A percentile compares a stretch with the other conserved stretches of the same genome.
Conservation (phyloP, 2,888 invertebrate species). For the Perdita meconis region DNA sequence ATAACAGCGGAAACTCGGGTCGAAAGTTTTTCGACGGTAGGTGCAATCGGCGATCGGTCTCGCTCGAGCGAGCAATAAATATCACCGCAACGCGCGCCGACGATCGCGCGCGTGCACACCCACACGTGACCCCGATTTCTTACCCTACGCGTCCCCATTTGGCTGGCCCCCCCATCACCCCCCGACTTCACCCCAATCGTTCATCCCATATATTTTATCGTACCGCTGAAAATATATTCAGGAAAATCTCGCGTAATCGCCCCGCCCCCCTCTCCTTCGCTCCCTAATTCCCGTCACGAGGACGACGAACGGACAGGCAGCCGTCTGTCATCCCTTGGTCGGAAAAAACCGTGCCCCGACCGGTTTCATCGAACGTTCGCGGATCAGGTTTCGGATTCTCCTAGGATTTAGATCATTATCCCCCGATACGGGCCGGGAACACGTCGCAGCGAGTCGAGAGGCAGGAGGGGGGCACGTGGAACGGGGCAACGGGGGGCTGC, state of each 20-base stretch:
- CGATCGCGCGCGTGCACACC: conserved; percentile 43
- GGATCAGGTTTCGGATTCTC: conserved; percentile 69
- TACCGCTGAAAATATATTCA: conserved; percentile 71
- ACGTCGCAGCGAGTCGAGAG: conserved; percentile 60
- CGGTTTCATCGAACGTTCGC: conserved; percentile 43
- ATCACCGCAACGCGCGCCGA: conserved; percentile 68
- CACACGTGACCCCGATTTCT: conserved; percentile 71
- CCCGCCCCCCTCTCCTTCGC: conserved; percentile 48
- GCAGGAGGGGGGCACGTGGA: conserved; percentile 43
- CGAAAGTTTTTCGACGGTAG: conserved; percentile 60
- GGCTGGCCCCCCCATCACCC: too few relatives aligned
- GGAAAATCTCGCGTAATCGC: conserved; percentile 74
- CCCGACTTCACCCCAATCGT: conserved; percentile 59
- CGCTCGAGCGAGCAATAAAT: conserved; percentile 73
- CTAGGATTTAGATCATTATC: conserved; percentile 72
- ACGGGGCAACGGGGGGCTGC: conserved; percentile 33
- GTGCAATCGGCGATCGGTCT: conserved; percentile 71
- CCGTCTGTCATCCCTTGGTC: not conserved
- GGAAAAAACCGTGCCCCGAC: conserved; percentile 40
- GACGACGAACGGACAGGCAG: conserved; percentile 34
- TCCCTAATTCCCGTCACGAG: conserved; percentile 69
- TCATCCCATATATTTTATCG: conserved; percentile 75
- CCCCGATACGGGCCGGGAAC: conserved; percentile 66
- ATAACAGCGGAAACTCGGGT: conserved; percentile 43
- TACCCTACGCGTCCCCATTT: conserved; percentile 49